Conservation (phyloP, 2,797 vertebrate species). For the Takifugu ocellatus region DNA sequence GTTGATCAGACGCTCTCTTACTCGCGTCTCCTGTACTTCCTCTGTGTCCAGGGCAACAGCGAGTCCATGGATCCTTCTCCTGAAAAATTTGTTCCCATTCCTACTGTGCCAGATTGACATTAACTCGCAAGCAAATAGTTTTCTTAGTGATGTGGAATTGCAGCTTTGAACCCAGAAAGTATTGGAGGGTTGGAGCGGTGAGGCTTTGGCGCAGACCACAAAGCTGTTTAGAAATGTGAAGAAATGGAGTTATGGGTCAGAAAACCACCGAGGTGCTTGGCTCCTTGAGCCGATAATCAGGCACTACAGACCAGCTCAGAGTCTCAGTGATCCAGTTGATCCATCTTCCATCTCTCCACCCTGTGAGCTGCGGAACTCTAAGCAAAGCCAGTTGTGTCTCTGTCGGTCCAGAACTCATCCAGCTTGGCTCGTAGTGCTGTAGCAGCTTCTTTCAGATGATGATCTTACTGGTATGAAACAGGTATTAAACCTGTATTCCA, state of each 20-base stretch:
- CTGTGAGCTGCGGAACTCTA: slow-evolving; percentile 55
- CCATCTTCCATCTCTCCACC: slow-evolving; percentile 42
- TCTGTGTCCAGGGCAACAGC: slow-evolving; percentile 34
- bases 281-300: slow-evolving; percentile 40
- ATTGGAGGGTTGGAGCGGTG: slow-evolving; percentile 20
- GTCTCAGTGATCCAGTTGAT: slow-evolving; percentile 23
- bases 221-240: slow-evolving; percentile 29
- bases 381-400: slow-evolving; percentile 52
- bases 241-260: slow-evolving; percentile 23
- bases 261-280: slow-evolving; percentile 18
- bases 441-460: not conserved
- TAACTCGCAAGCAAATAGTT: too few species aligned
- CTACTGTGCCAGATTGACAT: too few species aligned
- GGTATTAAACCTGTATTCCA: too few species aligned
- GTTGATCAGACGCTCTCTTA: slow-evolving; percentile 63
- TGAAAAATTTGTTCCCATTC: too few species aligned
- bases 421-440: slow-evolving; percentile 27
- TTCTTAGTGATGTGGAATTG: too few species aligned
- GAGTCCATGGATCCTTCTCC: not conserved
- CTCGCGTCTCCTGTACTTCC: slow-evolving; percentile 71
- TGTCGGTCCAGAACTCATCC: not conserved
- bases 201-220: slow-evolving; percentile 21
- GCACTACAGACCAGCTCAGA: slow-evolving; percentile 39
- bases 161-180: slow-evolving; percentile 1
- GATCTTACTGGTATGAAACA: too few species aligned